Evolutionary conservation across 2,113 vertebrate genomes (phyloP).

Genomic region (Hippolais icterina): DNA sequence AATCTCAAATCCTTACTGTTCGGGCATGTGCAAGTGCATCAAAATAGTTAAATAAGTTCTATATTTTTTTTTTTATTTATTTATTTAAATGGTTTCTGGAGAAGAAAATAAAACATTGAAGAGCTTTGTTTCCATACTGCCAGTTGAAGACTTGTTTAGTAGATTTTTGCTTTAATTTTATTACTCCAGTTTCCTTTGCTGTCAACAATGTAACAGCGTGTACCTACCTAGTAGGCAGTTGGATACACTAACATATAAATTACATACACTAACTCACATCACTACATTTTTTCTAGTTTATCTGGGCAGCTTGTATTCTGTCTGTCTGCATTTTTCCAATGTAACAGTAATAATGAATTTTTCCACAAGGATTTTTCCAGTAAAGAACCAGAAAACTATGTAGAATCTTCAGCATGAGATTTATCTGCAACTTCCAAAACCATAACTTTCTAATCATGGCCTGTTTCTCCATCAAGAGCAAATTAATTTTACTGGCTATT

Average conservation of each 20-base stretch:
- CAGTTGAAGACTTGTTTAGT: neutral
- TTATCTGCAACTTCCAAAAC: neutral
- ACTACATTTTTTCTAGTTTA: neutral
- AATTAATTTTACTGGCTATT: neutral
- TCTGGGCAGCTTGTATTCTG: neutral
- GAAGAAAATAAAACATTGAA: neutral
- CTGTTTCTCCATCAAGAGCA: neutral
- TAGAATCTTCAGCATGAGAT: neutral
- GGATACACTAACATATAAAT: neutral
- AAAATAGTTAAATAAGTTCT: neutral
- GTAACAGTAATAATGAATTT: neutral
- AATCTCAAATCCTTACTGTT: neutral
- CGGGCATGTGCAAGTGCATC: neutral
- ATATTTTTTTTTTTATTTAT: neutral
- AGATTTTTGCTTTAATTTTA: neutral
- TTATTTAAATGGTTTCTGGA: neutral
- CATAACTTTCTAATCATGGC: neutral
- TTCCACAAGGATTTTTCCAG: neutral
- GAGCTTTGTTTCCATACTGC: neutral
- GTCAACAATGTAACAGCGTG: neutral
- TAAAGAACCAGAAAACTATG: neutral
- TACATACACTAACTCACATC: neutral
- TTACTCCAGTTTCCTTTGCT: neutral
- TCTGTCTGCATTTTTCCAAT: neutral
- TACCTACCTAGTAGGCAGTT: neutral